These are phyloP conservation scores for Melanotaenia boesemani DNA, from an alignment of 2,797 vertebrate species.

Conservation along the genomic window DNA sequence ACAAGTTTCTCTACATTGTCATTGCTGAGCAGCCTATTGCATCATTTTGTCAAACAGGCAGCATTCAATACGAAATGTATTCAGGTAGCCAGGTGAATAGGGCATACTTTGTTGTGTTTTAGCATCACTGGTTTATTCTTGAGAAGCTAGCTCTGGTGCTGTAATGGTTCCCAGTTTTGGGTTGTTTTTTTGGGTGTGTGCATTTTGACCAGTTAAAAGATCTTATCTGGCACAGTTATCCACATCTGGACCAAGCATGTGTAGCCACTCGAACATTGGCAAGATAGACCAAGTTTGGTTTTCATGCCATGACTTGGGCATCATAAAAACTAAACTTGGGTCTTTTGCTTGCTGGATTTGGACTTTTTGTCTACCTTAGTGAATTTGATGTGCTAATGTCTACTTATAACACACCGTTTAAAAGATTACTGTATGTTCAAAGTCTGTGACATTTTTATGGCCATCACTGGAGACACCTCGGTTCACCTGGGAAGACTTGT, in stretches of 20 bases:
- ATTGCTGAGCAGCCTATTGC: not conserved
- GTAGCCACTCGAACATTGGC: not conserved
- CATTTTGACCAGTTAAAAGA: not conserved
- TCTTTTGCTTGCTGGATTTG: not conserved
- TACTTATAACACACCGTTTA: not conserved
- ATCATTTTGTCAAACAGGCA: not conserved
- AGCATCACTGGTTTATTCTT: not conserved
- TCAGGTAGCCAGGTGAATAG: not conserved
- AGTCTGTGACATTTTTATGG: slow-evolving; percentile 2
- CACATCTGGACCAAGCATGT: not conserved
- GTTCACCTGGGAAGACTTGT: slow-evolving; percentile 18
- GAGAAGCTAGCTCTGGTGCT: not conserved
- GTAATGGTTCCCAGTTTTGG: slow-evolving; percentile 1
- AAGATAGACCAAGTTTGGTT: not conserved
- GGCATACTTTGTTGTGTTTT: not conserved
- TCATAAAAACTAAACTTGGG: not conserved
- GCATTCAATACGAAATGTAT: not conserved
- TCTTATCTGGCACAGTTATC: not conserved
- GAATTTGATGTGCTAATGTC: not conserved
- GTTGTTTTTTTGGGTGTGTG: not conserved
- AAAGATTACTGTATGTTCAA: not conserved
- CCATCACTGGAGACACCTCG: slow-evolving; percentile 4
- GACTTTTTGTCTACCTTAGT: not conserved
- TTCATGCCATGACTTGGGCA: not conserved
- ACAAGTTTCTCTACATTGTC: not conserved